A percentile compares a stretch with the other conserved stretches of the same genome.
Conservation (phyloP, 1,140 invertebrate genomes). For the Archegozetes longisetosus region DNA sequence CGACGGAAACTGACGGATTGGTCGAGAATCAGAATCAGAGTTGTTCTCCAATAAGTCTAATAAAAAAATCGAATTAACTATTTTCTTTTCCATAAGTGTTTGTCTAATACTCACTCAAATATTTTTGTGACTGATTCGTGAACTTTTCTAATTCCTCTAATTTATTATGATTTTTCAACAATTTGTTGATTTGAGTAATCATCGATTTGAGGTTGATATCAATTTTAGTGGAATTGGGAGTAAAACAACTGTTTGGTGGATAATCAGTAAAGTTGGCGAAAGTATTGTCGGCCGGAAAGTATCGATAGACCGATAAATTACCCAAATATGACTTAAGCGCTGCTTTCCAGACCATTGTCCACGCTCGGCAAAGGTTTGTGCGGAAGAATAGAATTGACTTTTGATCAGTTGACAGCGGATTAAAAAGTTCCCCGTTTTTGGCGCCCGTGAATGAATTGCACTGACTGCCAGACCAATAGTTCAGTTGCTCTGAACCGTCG, state of each 20-base stretch:
- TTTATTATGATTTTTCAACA: too few species aligned
- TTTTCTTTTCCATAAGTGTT: too few species aligned
- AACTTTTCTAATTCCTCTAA: too few species aligned
- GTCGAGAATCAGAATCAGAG: neutral
- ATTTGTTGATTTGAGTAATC: too few species aligned
- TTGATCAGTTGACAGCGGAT: neutral
- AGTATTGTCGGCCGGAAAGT: neutral
- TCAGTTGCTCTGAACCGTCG: conserved; percentile 39
- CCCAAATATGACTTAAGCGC: neutral
- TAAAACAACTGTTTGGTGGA: conserved; percentile 16
- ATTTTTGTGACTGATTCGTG: too few species aligned
- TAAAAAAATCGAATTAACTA: too few species aligned
- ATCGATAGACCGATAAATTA: conserved; percentile 10
- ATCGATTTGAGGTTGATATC: too few species aligned
- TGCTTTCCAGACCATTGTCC: neutral
- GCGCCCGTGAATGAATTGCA: conserved; percentile 13
- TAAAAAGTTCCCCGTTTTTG: conserved; percentile 15
- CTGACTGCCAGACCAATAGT: conserved; percentile 11
- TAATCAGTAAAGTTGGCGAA: conserved; percentile 12
- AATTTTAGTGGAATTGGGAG: neutral
- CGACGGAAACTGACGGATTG: conserved; percentile 2
- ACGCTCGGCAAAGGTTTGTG: conserved; percentile 17
- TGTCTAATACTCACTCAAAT: too few species aligned
- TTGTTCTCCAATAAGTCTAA: too few species aligned
- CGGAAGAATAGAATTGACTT: conserved; percentile 15